Conservation (phyloP, 2,888 invertebrate species). For the Nasonia oneida region DNA sequence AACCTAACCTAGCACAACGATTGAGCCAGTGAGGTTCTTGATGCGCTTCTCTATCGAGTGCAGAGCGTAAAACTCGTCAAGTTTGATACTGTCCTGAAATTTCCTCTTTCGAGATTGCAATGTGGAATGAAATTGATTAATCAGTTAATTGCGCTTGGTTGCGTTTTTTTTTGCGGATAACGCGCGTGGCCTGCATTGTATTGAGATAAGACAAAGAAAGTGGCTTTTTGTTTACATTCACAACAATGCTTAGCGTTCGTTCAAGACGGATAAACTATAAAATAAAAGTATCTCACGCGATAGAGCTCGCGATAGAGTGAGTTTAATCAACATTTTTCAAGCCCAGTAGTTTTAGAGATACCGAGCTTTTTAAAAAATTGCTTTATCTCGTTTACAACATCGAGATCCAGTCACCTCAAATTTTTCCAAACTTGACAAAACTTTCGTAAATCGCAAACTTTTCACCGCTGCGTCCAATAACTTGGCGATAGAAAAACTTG, state of each 20-base stretch:
- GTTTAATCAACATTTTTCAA: background rate
- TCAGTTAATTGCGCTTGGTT: too few species aligned
- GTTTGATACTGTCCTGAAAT: background rate
- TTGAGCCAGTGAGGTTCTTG: background rate
- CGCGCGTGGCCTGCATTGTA: too few species aligned
- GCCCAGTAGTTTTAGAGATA: background rate
- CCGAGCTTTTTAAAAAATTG: background rate
- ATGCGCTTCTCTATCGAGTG: too few species aligned
- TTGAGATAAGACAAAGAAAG: background rate
- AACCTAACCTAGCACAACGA: slow-evolving; percentile 38
- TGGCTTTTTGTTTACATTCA: background rate
- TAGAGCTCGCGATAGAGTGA: background rate
- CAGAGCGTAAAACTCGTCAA: background rate
- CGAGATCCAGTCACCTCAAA: too few species aligned
- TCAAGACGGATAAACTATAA: background rate
- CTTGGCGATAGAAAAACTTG: background rate
- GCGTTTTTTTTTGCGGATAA: too few species aligned
- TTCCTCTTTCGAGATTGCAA: background rate
- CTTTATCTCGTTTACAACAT: too few species aligned
- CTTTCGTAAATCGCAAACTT: background rate
- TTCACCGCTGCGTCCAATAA: background rate
- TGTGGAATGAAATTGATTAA: background rate
- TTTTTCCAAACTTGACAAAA: background rate
- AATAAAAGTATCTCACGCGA: background rate
- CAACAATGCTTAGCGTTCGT: background rate